Evolutionary conservation across 1,140 invertebrate species (phyloP), one percentile per base, ranked within the genome.

Genomic region (Aradophagus sp.): DNA sequence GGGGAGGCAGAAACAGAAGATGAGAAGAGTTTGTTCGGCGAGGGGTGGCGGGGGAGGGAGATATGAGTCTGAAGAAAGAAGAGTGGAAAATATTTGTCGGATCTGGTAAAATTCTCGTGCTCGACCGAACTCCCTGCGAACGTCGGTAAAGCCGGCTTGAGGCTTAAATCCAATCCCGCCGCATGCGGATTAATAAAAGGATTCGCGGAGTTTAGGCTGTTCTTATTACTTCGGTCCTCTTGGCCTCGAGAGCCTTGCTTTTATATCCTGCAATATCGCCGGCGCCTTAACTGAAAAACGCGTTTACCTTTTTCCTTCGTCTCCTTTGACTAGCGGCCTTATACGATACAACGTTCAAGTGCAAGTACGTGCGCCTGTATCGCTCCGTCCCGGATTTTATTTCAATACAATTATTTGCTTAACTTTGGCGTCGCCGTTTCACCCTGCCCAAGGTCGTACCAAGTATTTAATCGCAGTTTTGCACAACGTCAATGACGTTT

Each of bases 101-200:
- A 65, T 65, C 67, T 65, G 35, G 52, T 35, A 59, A 59, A 63
- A 71, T 65, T 58, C 68, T 63, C 61, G 52, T 59, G 53, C 68
- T 53, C 53, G 47, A 36, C 27, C 50, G 56, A 56, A 38, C 45
- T 10, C 69, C 70, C 63, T 73, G 45, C 62, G 62, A 72, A 72
- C 32, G 45, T 53, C 27, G 52, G 50, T 31, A 55, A 58, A 58
- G 67, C 68, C 47, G 67, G 53, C 47, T 53, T 44, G 59, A 76
- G 75, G 69, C 78, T 78, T 77, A 77, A 80, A 81, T 81, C 80
- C 81, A 80, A 82, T 81, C 79, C 79, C 65, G 77, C 72, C 72
- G 73, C 73, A 80, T 68, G 78, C 74, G 72, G 80, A 81, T 83
- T 83, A 83, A 81, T 81, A 80, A 82, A 80, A 82, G 80, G 76